A percentile compares a stretch with the other conserved stretches of the same genome.
These are phyloP conservation scores for Spheniscus humboldti DNA, from an alignment of 2,797 vertebrate species.

Conservation along the genomic window DNA sequence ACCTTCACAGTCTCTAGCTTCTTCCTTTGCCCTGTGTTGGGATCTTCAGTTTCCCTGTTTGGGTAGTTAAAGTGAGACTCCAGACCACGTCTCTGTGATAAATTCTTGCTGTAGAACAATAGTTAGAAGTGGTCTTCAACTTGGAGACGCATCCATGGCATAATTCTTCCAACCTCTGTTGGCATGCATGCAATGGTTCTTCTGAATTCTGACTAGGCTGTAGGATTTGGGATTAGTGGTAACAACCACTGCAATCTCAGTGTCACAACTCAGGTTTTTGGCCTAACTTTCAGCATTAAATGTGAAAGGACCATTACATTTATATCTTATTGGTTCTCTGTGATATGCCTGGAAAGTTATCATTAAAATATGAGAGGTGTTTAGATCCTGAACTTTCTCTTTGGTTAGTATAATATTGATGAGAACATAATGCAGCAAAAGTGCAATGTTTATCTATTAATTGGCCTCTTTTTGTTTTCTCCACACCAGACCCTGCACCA, in stretches of 20 bases:
- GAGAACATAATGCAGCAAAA: not conserved
- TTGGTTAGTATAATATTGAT: not conserved
- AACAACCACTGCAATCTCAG: not conserved
- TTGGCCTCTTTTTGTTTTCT: not conserved
- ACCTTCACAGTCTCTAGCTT: not conserved
- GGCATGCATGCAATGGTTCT: not conserved
- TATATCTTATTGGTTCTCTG: not conserved
- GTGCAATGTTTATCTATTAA: not conserved
- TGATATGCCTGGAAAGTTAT: not conserved
- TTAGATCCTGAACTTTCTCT: not conserved
- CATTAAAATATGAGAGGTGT: not conserved
- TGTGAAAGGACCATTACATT: not conserved
- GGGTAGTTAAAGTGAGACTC: not conserved
- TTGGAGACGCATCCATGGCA: not conserved
- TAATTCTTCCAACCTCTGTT: not conserved
- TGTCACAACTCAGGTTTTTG: not conserved
- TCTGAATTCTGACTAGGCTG: not conserved
- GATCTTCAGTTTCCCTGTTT: not conserved
- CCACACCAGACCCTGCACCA: conserved; percentile 78
- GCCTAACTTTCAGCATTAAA: not conserved
- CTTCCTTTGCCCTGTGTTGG: not conserved
- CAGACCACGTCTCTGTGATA: not conserved
- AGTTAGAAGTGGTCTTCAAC: not conserved
- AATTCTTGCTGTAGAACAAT: not conserved
- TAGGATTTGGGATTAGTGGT: not conserved